A percentile compares a stretch with the other conserved stretches of the same genome.
These are phyloP conservation scores for Sanderia malayensis DNA, from an alignment of 30 jellyfish, hydroid and myxozoan genomes.

Conservation along the genomic window DNA sequence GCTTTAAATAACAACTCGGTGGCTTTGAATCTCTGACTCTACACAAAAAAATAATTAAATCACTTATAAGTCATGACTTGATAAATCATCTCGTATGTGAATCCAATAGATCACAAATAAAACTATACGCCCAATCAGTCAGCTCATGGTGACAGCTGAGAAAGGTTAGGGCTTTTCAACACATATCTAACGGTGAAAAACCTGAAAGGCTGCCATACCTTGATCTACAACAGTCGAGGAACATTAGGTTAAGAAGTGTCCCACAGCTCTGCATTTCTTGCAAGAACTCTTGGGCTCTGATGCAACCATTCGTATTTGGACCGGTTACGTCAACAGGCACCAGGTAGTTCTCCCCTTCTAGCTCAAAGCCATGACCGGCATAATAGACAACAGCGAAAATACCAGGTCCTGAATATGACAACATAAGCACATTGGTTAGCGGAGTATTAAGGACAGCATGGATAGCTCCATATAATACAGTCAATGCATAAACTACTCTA, in stretches of 20 bases:
- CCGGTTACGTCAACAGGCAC: slow-evolving; percentile 83
- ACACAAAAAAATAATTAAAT: neutral
- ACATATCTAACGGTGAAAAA: neutral
- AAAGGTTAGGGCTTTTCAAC: neutral
- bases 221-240: slow-evolving; percentile 86
- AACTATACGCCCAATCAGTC: neutral
- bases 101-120: no score
- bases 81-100: neutral
- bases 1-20: slow-evolving; percentile 51
- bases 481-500: neutral
- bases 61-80: neutral
- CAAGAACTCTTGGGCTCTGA: slow-evolving; percentile 86
- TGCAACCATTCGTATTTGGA: slow-evolving; percentile 35
- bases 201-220: slow-evolving; percentile 34
- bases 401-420: slow-evolving; percentile 66
- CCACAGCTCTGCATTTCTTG: slow-evolving; percentile 78
- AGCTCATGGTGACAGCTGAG: neutral
- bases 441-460: neutral
- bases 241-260: slow-evolving; percentile 70
- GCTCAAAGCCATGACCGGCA: slow-evolving; percentile 98
- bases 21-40: slow-evolving; percentile 26
- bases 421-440: neutral
- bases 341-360: slow-evolving; percentile 77
- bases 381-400: slow-evolving; percentile 82
- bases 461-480: no score